phyloP scores from a whole-genome alignment of 1,140 invertebrate species.

The Euborellia annulipes region DNA sequence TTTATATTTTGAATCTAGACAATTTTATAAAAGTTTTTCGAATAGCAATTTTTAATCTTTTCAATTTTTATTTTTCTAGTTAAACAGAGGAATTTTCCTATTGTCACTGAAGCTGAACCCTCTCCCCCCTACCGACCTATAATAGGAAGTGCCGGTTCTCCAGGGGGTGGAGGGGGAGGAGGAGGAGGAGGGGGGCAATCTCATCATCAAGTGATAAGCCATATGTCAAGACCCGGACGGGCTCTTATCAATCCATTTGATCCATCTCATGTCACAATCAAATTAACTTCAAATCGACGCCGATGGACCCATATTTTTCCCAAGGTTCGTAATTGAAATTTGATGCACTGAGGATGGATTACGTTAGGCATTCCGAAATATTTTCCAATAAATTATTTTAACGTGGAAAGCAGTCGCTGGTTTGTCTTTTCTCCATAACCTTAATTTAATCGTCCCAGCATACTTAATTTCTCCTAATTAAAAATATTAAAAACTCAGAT shows the following conservation, averaged over 20 bases:
- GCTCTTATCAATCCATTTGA: slow-evolving; percentile 94
- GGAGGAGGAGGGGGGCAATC: no score
- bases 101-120: slow-evolving; percentile 28
- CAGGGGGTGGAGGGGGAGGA: slow-evolving; percentile 6
- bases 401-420: no score
- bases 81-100: no score
- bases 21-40: no score
- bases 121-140: slow-evolving; percentile 36
- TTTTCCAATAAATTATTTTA: no score
- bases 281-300: slow-evolving; percentile 87
- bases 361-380: no score
- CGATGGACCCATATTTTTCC: slow-evolving; percentile 99
- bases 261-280: slow-evolving; percentile 90
- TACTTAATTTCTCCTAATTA: no score
- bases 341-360: no score
- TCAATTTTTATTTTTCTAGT: slow-evolving; percentile 7
- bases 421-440: no score
- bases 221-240: slow-evolving; percentile 36
- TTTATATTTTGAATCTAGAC: no score
- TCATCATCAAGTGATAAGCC: slow-evolving; percentile 5
- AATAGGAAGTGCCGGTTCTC: slow-evolving; percentile 36
- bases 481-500: no score
- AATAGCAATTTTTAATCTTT: neutral
- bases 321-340: slow-evolving; percentile 43
- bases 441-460: no score